Evolutionary conservation across 2,888 invertebrate species (phyloP).

Genomic region (Hybos culiciformis): DNA sequence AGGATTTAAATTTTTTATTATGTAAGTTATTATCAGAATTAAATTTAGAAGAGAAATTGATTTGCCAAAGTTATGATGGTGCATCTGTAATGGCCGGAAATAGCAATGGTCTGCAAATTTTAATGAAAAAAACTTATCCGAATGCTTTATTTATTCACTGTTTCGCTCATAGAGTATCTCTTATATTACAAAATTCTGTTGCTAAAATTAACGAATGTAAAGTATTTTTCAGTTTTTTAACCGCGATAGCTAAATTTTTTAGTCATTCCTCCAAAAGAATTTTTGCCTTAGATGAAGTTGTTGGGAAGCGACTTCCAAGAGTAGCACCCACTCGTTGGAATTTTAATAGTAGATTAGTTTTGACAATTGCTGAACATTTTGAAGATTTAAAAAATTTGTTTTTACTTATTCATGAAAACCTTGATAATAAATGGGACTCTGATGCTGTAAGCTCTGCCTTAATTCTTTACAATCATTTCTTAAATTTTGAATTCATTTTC

Average conservation of each 20-base stretch:
- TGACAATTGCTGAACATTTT: slow-evolving; percentile 9
- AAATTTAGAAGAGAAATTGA: slow-evolving; percentile 12
- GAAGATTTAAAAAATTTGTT: not conserved
- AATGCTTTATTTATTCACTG: slow-evolving; percentile 19
- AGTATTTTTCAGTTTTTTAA: slow-evolving; percentile 1
- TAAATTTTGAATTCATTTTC: slow-evolving; percentile 7
- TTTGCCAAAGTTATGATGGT: slow-evolving; percentile 19
- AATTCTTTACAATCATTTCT: slow-evolving; percentile 7
- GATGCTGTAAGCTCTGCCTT: too few species aligned
- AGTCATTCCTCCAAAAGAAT: slow-evolving; percentile 16
- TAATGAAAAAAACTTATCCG: slow-evolving; percentile 16
- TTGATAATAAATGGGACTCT: slow-evolving; percentile 5
- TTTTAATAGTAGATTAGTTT: slow-evolving; percentile 12
- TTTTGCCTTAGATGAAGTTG: slow-evolving; percentile 9
- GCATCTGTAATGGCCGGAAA: slow-evolving; percentile 16
- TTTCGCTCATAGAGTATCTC: slow-evolving; percentile 17
- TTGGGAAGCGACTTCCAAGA: slow-evolving; percentile 12
- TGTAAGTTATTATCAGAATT: slow-evolving; percentile 1
- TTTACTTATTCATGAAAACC: not conserved
- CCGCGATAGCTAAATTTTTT: slow-evolving; percentile 14
- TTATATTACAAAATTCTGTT: slow-evolving; percentile 9
- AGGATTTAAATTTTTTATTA: slow-evolving; percentile 5
- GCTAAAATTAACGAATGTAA: slow-evolving; percentile 3
- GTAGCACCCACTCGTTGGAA: slow-evolving; percentile 15
- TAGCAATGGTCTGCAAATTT: slow-evolving; percentile 18